A percentile compares a stretch with the other conserved stretches of the same genome.
These are phyloP conservation scores for Calephelis perditalis DNA, from an alignment of 2,888 invertebrate species.

Conservation along the genomic window DNA sequence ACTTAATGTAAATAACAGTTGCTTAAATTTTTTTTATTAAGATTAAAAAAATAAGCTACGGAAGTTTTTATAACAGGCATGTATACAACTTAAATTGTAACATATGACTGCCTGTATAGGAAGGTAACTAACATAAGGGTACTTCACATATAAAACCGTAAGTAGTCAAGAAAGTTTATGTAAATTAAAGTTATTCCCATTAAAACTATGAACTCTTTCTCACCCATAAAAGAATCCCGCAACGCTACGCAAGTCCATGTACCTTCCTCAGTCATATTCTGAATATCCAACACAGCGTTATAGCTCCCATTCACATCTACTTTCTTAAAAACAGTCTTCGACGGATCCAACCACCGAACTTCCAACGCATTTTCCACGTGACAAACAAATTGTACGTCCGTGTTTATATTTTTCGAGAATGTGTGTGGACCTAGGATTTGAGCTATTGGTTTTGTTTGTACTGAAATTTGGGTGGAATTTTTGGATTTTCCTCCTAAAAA, in stretches of 20 bases:
- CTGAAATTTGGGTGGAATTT: slow-evolving; percentile 41
- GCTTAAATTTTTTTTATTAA: too few relatives aligned
- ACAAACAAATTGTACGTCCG: slow-evolving; percentile 45
- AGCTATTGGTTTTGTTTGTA: slow-evolving; percentile 44
- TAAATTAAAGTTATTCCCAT: too few relatives aligned
- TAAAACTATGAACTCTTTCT: background rate
- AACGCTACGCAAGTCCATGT: slow-evolving; percentile 50
- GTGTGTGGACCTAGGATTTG: slow-evolving; percentile 55
- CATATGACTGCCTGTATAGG: too few relatives aligned
- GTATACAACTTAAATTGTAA: too few relatives aligned
- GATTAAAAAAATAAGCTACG: too few relatives aligned
- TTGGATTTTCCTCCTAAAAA: slow-evolving; percentile 52
- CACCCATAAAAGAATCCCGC: slow-evolving; percentile 43
- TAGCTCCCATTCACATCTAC: slow-evolving; percentile 33
- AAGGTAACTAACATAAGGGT: too few relatives aligned
- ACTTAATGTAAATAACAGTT: too few relatives aligned
- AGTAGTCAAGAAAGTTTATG: too few relatives aligned
- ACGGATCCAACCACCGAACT: slow-evolving; percentile 45
- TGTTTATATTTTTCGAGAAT: slow-evolving; percentile 36
- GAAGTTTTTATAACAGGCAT: too few relatives aligned
- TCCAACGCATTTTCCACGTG: slow-evolving; percentile 44
- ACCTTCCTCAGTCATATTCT: slow-evolving; percentile 44
- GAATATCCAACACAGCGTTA: slow-evolving; percentile 42
- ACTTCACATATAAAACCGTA: too few relatives aligned
- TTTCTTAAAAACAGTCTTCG: slow-evolving; percentile 34